Evolutionary conservation across 2,797 vertebrate genomes (phyloP), one percentile per base, ranked within the genome.

Genomic region (Hafferia zeledoni): DNA sequence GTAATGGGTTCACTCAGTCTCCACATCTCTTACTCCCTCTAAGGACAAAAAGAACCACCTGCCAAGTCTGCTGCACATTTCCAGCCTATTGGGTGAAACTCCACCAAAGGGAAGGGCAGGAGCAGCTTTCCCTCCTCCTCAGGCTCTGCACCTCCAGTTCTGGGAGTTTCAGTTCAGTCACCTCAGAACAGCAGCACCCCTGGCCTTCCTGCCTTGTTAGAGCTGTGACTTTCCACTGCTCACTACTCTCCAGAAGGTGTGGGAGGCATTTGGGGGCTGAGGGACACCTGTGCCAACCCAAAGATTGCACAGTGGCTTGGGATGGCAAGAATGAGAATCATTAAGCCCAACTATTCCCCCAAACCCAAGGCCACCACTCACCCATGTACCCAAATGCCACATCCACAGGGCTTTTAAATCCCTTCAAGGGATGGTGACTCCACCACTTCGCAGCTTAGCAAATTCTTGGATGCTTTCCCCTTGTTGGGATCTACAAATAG

Each of bases 241-340:
- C 3, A 0, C 28, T 56, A 25, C 25, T 16, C 28, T 30, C 49
- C 39, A 13, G 28, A 46, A 63, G 24, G 24, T 5, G 3, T 22
- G 23, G 76, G 72, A 85, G 11, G 63, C 8, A 13, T 37, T 17
- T 80, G 52, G 10, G 27, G 10, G 52, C 63, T 37, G 46, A n/a
- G 30, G 35, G 22, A 28, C 37, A 78, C 2, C 30, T 11, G 39
- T 20, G 7, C 10, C 41, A 56, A 43, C 24, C n/a, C 39, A 75
- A 27, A 0, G 2, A 19, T 2, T 33, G 59, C 8, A 60, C 11
- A 28, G 8, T 0, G 13, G 4, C 3, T 53, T 61, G 33, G 63
- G 63, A 25, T 30, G 27, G 6, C 6, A 6, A 23, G 59, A 68
- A 18, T 1, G 35, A 30, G 55, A 56, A 17, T 30, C 31, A 30